Evolutionary conservation across 2,888 invertebrate species (phyloP).

Genomic region (Sisyra terminalis): DNA sequence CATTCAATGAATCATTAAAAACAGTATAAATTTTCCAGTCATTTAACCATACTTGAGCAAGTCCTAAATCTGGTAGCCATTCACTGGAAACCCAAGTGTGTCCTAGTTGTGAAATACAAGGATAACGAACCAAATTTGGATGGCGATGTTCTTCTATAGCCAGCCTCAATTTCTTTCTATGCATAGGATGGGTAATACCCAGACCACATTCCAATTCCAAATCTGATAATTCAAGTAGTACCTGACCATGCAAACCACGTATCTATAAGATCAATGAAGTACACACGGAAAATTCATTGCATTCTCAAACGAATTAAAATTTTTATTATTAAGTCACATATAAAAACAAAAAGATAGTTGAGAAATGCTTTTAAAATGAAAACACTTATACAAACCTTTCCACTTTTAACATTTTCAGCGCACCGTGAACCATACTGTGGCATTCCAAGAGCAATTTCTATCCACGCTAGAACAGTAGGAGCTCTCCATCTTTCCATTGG

Average conservation of each 20-base stretch:
- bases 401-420: conserved; percentile 88
- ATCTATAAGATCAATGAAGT: conserved; percentile 46
- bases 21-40: neutral
- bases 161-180: conserved; percentile 78
- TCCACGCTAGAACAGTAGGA: conserved; percentile 85
- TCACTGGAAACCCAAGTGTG: conserved; percentile 90
- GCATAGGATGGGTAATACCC: conserved; percentile 84
- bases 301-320: no score
- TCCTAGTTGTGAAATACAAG: conserved; percentile 70
- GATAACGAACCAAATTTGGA: conserved; percentile 73
- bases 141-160: conserved; percentile 87
- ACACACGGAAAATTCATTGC: conserved; percentile 13
- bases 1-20: neutral
- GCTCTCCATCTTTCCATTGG: conserved; percentile 87
- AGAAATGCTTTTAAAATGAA: no score
- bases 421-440: conserved; percentile 81
- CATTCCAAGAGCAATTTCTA: conserved; percentile 88
- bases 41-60: conserved; percentile 43
- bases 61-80: conserved; percentile 82
- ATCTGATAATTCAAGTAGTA: conserved; percentile 81
- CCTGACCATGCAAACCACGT: conserved; percentile 56
- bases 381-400: conserved; percentile 46
- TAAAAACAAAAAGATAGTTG: no score
- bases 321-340: no score
- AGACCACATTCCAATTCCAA: conserved; percentile 80